Evolutionary conservation across 2,797 vertebrate species (phyloP), one percentile per base, ranked within the genome.

Genomic region (Tenualosa thibaudeaui): DNA sequence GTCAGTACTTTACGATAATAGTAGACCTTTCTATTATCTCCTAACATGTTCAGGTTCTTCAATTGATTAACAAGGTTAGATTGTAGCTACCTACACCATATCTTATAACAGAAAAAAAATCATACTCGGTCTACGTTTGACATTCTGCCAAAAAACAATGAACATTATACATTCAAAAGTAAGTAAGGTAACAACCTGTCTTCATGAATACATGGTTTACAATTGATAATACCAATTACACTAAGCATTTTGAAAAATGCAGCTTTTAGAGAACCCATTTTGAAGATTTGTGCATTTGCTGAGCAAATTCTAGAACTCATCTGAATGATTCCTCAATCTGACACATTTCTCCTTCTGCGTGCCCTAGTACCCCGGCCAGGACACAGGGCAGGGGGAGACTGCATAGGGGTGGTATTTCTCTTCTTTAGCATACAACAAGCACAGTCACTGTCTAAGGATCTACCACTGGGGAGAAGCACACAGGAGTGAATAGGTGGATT

Each of bases 141-240:
- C 43, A n/a, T 60, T 60, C 22, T n/a, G 56, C 56, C 56, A 60
- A 60, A 60, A 2, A n/a, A 19, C 50, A 5, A 5, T 22, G 17
- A 22, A 3, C 54, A n/a, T 60, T 60, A 54, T 71, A 75, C 68
- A 75, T 75, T 75, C 65, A 37, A 4, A 37, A 37, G 37, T 17
- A 26, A 71, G 56, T 58, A 58, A 58, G 65, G 65, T 37, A 71
- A 71, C 26, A 75, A 75, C 43, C 19, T 78, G 40, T 84, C 71
- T 83, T 88, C 89, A 89, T 46, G 46, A 78, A 78, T 78, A 43
- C 37, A 46, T 51, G 50, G 31, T 53, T 17, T 37, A 37, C 58
- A 26, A 51, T 83, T 51, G 10, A 84, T 40, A 89, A 86, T 89
- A 92, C 46, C 71, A 43, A 78, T 19, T 78, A 78, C 40, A 46